Percentiles rank a stretch among this genome's conserved stretches.
phyloP scores from a whole-genome alignment of 2,888 invertebrate genomes.

The Eupithecia tripunctaria region DNA sequence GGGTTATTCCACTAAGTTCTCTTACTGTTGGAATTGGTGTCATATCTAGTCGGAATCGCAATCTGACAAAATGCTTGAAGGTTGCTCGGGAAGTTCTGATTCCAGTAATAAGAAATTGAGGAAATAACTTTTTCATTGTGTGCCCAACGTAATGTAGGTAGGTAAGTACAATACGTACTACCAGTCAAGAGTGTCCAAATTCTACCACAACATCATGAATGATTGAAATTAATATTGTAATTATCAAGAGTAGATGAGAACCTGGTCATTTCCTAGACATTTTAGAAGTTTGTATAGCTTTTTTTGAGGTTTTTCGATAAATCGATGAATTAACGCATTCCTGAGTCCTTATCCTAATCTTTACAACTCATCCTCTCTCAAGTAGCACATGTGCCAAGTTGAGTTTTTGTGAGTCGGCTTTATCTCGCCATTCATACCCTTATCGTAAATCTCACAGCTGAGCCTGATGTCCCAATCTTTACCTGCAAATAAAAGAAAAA shows the following conservation, averaged over 20 bases:
- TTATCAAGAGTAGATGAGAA: neutral
- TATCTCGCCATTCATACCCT: conserved; percentile 34
- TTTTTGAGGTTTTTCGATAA: neutral
- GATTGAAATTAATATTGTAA: neutral
- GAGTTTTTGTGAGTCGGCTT: conserved; percentile 27
- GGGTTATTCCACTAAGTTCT: neutral
- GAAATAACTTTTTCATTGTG: neutral
- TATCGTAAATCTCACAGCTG: conserved; percentile 32
- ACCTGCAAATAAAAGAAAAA: conserved; percentile 61
- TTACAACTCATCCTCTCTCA: conserved; percentile 17
- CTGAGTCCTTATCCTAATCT: conserved; percentile 14
- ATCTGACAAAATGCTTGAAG: neutral
- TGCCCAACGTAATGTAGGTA: neutral
- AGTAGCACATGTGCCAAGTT: conserved; percentile 31
- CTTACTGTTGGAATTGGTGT: neutral
- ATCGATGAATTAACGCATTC: neutral
- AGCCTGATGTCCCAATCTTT: conserved; percentile 50
- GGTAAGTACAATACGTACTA: too few species aligned
- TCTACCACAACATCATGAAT: neutral
- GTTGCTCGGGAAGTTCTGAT: neutral
- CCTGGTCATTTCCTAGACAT: neutral
- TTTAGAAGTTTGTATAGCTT: too few species aligned
- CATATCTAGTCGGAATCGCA: neutral
- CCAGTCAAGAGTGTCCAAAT: neutral
- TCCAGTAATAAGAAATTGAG: neutral